Conservation (phyloP, 1,140 invertebrate genomes). For the Augochlora pura region DNA sequence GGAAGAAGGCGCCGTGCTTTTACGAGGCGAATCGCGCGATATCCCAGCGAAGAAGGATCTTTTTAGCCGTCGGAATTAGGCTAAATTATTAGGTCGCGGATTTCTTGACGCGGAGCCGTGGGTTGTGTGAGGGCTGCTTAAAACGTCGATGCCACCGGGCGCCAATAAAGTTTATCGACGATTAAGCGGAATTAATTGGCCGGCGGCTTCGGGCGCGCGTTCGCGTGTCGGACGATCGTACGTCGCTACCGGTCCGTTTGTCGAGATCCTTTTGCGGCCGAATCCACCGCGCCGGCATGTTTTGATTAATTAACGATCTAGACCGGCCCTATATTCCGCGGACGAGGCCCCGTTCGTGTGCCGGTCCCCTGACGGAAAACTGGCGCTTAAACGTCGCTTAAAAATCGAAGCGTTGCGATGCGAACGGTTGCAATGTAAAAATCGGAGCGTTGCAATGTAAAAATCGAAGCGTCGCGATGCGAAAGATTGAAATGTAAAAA, state of each 20-base stretch:
- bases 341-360: not conserved
- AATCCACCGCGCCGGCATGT: slow-evolving; percentile 61
- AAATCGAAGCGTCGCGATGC: too few species aligned
- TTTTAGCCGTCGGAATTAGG: too few species aligned
- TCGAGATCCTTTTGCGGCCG: slow-evolving; percentile 61
- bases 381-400: too few species aligned
- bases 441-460: too few species aligned
- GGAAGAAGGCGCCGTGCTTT: too few species aligned
- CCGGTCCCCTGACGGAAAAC: not conserved
- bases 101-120: too few species aligned
- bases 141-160: slow-evolving; percentile 18
- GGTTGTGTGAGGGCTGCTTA: slow-evolving; percentile 45
- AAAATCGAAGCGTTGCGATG: too few species aligned
- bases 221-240: slow-evolving; percentile 69
- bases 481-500: too few species aligned
- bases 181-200: slow-evolving; percentile 68
- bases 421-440: too few species aligned
- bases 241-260: slow-evolving; percentile 55
- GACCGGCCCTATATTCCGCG: slow-evolving; percentile 19
- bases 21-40: too few species aligned
- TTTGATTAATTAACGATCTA: slow-evolving; percentile 73
- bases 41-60: too few species aligned
- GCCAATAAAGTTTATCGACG: slow-evolving; percentile 67
- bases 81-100: too few species aligned
- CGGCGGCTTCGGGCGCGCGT: slow-evolving; percentile 16